Conservation (phyloP, 2,113 vertebrate genomes). For the Agapornis roseicollis region DNA sequence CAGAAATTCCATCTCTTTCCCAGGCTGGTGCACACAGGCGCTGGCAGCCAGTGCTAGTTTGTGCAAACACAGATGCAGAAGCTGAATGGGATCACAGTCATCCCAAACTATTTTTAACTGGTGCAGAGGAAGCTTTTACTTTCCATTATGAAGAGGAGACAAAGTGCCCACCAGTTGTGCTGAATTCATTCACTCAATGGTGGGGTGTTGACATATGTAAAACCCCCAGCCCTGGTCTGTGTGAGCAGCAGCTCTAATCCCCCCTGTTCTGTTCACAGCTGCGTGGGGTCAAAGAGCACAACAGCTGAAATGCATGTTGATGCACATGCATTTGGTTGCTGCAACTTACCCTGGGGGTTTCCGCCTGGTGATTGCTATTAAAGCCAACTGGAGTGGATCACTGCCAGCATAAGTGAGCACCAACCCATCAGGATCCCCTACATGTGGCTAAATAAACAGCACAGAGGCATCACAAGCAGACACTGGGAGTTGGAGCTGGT, state of each 20-base stretch:
- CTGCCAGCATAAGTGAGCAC: not conserved
- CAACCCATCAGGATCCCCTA: not conserved
- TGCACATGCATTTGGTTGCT: not conserved
- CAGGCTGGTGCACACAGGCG: not conserved
- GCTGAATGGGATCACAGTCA: constrained; percentile 43
- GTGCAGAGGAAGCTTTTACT: constrained; percentile 46
- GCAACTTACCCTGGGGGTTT: not conserved
- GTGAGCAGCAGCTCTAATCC: not conserved
- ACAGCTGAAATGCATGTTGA: constrained; percentile 52
- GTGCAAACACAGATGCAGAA: constrained; percentile 28
- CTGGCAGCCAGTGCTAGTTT: not conserved
- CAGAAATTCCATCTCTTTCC: not conserved
- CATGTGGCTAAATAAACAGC: not conserved
- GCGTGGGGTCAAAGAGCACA: not conserved
- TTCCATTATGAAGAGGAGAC: not conserved
- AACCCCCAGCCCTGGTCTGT: not conserved
- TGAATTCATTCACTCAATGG: not conserved
- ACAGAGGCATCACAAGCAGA: not conserved
- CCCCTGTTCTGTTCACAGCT: constrained; percentile 36
- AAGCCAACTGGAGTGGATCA: not conserved
- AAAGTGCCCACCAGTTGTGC: not conserved
- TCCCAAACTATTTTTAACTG: constrained; percentile 14
- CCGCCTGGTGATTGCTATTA: not conserved
- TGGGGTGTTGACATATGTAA: not conserved
- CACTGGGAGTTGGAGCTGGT: not conserved